Base-by-base conservation (phyloP, 2,888 invertebrate species). In the Ormyrus rosae region DNA sequence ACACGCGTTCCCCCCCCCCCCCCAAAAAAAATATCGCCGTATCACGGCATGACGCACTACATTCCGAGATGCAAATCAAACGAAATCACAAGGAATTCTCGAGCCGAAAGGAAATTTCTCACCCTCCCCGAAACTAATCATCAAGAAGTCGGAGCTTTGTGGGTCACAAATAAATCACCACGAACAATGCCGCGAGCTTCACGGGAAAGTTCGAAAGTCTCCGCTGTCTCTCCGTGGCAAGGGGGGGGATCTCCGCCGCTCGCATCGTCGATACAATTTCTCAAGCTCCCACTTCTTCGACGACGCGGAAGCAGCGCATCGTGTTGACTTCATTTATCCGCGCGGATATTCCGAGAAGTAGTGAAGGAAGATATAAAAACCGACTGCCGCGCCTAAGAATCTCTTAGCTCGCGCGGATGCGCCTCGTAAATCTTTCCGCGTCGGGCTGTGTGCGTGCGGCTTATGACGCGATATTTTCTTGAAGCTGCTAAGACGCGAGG, bases 281-380 rank as follows among this genome's bases (percentile, higher is more conserved):
- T 55, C 55, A 34, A 50, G 48, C 65, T 73, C 58, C 61, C 69
- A n/a, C 60, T 48, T 53, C 60, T 48, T 53, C 70, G 56, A 56
- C 53, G 51, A 19, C 19, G 6, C 78, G 45, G 72, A 78, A 78
- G 78, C 61, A 72, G 67, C 55, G 61, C 67, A 78, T 78, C 78
- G 72, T 68, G 78, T 61, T 78, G 72, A 78, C 78, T 78, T 72
- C 72, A 78, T 78, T 78, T 72, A 51, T 55, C 69, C 60, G 9
- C 6, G 11, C 34, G 4, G 34, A 34, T 4, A 34, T 34, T 34
- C 34, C 34, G 34, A 34, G 34, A 34, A 34, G 34, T 0, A 4
- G 3, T 34, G 2, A 2, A 34, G 34, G 34, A 34, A 34, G 34
- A 34, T 2, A 4, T 34, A 34, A 34, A 34, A 34, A 4, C 34